Evolutionary conservation across 2,797 vertebrate genomes (phyloP).

Genomic region (Pachyuromys duprasi): DNA sequence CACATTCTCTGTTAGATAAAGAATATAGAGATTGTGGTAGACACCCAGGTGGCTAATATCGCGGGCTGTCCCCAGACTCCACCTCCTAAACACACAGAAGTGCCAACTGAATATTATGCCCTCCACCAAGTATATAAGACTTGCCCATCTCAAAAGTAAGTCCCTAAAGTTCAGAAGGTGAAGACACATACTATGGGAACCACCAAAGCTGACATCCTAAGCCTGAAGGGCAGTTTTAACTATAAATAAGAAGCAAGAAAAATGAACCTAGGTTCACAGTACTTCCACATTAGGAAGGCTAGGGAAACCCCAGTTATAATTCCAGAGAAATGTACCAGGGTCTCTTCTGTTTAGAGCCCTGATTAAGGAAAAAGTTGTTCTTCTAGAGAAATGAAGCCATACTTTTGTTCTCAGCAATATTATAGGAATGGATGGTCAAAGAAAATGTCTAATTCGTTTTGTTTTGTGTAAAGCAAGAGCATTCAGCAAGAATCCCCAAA

Average conservation of each 20-base stretch:
- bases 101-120: background rate
- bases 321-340: background rate
- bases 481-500: constrained; percentile 22
- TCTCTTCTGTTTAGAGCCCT: background rate
- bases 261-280: background rate
- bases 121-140: background rate
- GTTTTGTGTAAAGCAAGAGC: background rate
- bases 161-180: background rate
- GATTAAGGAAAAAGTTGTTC: background rate
- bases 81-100: constrained; percentile 17
- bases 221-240: background rate
- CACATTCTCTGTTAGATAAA: background rate
- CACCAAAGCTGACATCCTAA: background rate
- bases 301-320: constrained; percentile 16
- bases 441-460: background rate
- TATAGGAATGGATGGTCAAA: background rate
- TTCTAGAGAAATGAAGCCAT: constrained; percentile 24
- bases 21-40: constrained; percentile 1
- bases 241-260: background rate
- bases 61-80: background rate
- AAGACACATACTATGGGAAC: background rate
- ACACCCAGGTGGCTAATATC: background rate
- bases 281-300: background rate
- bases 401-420: background rate
- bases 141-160: background rate